A percentile compares a stretch with the other conserved stretches of the same genome.
Conservation (phyloP, 2,113 vertebrate species). For the Ameiurus melas region DNA sequence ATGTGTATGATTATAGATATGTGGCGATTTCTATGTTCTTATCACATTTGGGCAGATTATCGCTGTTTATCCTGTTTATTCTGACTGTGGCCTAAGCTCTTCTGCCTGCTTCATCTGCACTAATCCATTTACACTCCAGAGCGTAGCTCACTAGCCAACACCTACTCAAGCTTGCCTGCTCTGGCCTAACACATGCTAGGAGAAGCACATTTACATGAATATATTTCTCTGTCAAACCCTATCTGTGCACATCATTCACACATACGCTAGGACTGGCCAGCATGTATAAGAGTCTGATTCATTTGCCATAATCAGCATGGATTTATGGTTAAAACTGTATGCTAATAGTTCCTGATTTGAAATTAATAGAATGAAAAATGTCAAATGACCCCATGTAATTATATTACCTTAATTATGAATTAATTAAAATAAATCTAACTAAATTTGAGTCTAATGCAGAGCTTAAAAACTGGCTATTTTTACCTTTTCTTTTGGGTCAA, state of each 20-base stretch:
- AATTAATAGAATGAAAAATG: background rate
- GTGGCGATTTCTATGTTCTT: constrained; percentile 57
- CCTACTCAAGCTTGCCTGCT: constrained; percentile 10
- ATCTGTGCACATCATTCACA: constrained; percentile 5
- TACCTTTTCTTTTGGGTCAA: background rate
- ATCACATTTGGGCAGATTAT: constrained; percentile 61
- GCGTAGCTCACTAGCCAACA: constrained; percentile 45
- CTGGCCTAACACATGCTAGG: constrained; percentile 14
- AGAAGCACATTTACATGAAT: constrained; percentile 26
- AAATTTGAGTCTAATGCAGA: background rate
- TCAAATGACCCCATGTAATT: background rate
- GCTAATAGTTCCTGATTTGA: background rate
- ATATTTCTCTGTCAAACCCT: constrained; percentile 27
- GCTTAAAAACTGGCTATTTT: background rate
- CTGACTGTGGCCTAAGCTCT: constrained; percentile 56
- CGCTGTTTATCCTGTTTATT: constrained; percentile 64
- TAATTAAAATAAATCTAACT: background rate
- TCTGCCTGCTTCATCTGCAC: constrained; percentile 61
- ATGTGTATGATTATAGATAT: constrained; percentile 3
- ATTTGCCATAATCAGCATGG: background rate
- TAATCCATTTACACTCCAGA: constrained; percentile 68
- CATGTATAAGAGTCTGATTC: background rate
- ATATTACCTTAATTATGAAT: background rate
- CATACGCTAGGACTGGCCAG: background rate
- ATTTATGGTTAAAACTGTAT: background rate